Evolutionary conservation across 2,888 invertebrate genomes (phyloP).

Genomic region (Drosophila setosimentum): DNA sequence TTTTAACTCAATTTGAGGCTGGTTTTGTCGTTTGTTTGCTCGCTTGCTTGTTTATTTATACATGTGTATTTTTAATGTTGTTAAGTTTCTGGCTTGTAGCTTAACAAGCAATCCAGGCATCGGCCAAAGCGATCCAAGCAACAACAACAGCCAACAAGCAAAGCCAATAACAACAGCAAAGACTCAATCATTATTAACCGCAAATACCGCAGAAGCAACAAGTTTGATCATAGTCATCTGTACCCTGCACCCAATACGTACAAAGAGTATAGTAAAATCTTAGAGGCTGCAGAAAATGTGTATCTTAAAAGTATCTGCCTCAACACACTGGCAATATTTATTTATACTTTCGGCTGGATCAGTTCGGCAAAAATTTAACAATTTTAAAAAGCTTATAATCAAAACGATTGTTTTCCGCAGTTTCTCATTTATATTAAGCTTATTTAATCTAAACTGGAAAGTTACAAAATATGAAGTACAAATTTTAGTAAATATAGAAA

Average conservation of each 20-base stretch:
- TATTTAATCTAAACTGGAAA: not conserved
- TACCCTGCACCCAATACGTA: constrained; percentile 9
- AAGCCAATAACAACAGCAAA: constrained; percentile 35
- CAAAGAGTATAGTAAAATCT: constrained; percentile 5
- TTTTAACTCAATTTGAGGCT: constrained; percentile 75
- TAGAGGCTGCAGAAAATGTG: not conserved
- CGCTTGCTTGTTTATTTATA: constrained; percentile 54
- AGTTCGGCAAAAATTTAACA: not conserved
- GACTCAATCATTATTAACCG: constrained; percentile 56
- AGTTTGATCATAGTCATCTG: constrained; percentile 35
- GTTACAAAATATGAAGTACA: not conserved
- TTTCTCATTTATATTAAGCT: not conserved
- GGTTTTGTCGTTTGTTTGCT: constrained; percentile 51
- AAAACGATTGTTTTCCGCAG: not conserved
- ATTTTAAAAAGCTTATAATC: not conserved
- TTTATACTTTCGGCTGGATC: not conserved
- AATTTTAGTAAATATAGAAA: not conserved
- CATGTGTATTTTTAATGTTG: constrained; percentile 64
- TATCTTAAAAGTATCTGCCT: not conserved
- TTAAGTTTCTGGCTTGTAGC: constrained; percentile 58
- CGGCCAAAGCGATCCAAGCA: constrained; percentile 18
- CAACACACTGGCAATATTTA: not conserved
- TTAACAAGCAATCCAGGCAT: constrained; percentile 52
- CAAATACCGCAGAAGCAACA: constrained; percentile 45
- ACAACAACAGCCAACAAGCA: constrained; percentile 5